A percentile compares a stretch with the other conserved stretches of the same genome.
Conservation (phyloP, 2,113 vertebrate genomes). For the Struthidea cinerea region DNA sequence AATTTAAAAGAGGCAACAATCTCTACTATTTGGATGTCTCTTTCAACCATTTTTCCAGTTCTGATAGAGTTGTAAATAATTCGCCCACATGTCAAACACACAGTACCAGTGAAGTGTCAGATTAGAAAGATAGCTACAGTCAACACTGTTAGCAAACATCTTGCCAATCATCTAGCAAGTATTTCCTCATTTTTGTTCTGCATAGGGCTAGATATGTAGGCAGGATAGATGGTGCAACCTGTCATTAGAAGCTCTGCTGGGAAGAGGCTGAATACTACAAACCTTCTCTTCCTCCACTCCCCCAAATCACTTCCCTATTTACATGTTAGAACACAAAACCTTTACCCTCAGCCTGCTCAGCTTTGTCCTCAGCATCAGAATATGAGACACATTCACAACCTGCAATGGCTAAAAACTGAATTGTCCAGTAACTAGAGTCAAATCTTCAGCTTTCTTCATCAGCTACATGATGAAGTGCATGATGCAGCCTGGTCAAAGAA, state of each 20-base stretch:
- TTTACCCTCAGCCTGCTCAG: neutral
- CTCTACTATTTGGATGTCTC: neutral
- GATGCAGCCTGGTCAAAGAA: neutral
- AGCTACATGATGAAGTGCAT: rapidly evolving
- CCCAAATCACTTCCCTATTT: neutral
- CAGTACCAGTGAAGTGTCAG: neutral
- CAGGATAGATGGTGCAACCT: neutral
- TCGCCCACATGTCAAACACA: neutral
- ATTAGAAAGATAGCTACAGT: neutral
- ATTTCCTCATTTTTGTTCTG: conserved; percentile 18
- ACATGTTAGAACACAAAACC: neutral
- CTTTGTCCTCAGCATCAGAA: neutral
- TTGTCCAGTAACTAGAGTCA: neutral
- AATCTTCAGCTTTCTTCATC: neutral
- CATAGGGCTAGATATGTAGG: neutral
- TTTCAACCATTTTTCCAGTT: neutral
- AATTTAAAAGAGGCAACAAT: neutral
- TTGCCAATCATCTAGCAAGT: neutral
- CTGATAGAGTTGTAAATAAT: neutral
- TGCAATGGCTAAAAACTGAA: neutral
- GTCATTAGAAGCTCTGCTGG: neutral
- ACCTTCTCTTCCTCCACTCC: neutral
- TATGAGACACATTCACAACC: neutral
- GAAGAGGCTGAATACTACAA: neutral
- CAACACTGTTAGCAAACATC: neutral